phyloP scores from a whole-genome alignment of 2,797 vertebrate genomes.

The Lemur catta region DNA sequence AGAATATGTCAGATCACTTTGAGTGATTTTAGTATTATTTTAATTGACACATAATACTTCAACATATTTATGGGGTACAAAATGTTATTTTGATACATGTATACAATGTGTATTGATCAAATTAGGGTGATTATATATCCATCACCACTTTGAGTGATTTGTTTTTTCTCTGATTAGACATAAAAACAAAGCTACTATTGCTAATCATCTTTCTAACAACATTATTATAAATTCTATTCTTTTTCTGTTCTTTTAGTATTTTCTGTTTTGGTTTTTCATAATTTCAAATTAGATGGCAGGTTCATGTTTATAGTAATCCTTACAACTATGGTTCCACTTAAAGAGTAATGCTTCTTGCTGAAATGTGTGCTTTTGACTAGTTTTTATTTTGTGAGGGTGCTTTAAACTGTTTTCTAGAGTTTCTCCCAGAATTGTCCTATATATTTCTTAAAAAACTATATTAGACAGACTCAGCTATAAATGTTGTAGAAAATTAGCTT shows the following conservation, averaged over 20 bases:
- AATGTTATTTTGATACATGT: background rate
- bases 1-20: slow-evolving; percentile 32
- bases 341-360: background rate
- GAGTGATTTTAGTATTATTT: background rate
- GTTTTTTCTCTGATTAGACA: slow-evolving; percentile 30
- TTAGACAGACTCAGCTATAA: background rate
- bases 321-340: background rate
- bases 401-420: slow-evolving; percentile 35
- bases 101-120: background rate
- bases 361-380: slow-evolving; percentile 37
- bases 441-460: slow-evolving; percentile 3
- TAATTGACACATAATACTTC: background rate
- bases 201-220: slow-evolving; percentile 1
- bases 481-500: slow-evolving; percentile 7
- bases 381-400: slow-evolving; percentile 38
- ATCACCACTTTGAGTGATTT: slow-evolving; percentile 2
- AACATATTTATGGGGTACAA: background rate
- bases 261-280: slow-evolving; percentile 49
- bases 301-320: slow-evolving; percentile 20
- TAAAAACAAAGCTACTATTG: slow-evolving; percentile 41
- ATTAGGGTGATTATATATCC: background rate
- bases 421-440: slow-evolving; percentile 14
- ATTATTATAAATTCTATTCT: slow-evolving; percentile 3
- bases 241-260: slow-evolving; percentile 8
- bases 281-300: slow-evolving; percentile 33